These are phyloP conservation scores for Tachysurus fulvidraco DNA, from an alignment of 2,113 vertebrate genomes.

Conservation along the genomic window DNA sequence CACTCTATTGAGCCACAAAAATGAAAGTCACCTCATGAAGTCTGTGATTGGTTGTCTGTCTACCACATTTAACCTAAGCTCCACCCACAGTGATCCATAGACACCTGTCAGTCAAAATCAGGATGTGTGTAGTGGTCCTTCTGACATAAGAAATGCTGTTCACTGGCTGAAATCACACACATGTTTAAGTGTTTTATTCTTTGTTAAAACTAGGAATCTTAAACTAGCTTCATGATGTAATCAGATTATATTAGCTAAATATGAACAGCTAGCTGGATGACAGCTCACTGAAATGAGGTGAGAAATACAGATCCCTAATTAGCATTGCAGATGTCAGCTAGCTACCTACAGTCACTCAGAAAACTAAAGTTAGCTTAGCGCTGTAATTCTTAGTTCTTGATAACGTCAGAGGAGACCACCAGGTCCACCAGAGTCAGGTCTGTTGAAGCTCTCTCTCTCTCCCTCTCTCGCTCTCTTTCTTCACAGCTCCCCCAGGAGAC, in stretches of 20 bases:
- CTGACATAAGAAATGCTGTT: neutral
- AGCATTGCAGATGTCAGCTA: slow-evolving; percentile 1
- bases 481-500: slow-evolving; percentile 61
- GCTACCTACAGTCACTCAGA: neutral
- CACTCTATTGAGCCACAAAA: neutral
- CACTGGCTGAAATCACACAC: neutral
- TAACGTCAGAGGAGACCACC: slow-evolving; percentile 33
- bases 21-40: neutral
- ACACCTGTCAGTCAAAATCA: slow-evolving; percentile 2
- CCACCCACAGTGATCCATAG: neutral
- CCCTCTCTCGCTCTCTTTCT: slow-evolving; percentile 39
- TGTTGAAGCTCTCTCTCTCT: neutral
- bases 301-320: slow-evolving; percentile 3
- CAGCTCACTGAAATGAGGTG: slow-evolving; percentile 2
- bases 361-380: neutral
- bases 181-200: neutral
- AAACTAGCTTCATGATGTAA: neutral
- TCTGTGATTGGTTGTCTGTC: neutral
- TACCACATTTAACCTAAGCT: neutral
- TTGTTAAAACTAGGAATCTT: neutral
- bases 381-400: neutral
- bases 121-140: neutral
- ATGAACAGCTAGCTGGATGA: slow-evolving; percentile 10
- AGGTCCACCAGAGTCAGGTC: neutral
- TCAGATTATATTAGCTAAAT: slow-evolving; percentile 3